Conservation (phyloP, 2,888 invertebrate genomes). For the Creontiades dilutus region DNA sequence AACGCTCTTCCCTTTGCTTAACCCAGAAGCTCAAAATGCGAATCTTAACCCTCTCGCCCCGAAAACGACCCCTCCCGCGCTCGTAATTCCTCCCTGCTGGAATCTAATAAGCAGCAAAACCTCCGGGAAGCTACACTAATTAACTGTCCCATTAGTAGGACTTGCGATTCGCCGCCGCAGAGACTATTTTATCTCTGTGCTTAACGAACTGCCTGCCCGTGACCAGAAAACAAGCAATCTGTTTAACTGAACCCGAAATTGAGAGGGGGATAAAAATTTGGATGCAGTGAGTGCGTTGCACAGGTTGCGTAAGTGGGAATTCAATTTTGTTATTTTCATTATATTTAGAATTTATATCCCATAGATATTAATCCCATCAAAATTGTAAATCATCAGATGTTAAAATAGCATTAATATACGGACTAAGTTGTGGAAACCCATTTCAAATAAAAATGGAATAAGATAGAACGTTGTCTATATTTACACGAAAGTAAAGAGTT, state of each 20-base stretch:
- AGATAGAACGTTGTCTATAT: too few relatives aligned
- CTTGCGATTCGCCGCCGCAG: conserved; percentile 8
- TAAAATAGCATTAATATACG: too few relatives aligned
- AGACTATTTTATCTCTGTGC: background rate
- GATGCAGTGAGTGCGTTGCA: too few relatives aligned
- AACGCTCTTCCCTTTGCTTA: background rate
- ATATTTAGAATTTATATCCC: too few relatives aligned
- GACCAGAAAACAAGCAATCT: background rate
- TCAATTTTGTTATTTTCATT: too few relatives aligned
- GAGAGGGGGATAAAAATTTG: background rate
- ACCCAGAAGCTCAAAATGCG: conserved; percentile 1
- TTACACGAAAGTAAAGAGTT: too few relatives aligned
- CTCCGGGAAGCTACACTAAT: conserved; percentile 21
- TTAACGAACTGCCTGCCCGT: background rate
- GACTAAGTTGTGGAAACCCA: too few relatives aligned
- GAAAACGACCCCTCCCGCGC: background rate
- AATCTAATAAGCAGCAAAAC: conserved; percentile 26
- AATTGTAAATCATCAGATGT: too few relatives aligned
- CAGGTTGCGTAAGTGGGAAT: too few relatives aligned
- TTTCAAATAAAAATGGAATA: too few relatives aligned
- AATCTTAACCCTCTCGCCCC: conserved; percentile 24
- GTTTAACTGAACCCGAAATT: background rate
- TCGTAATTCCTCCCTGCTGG: background rate
- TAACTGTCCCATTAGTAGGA: conserved; percentile 14
- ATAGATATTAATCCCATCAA: too few relatives aligned